Evolutionary conservation across 1,140 invertebrate species (phyloP), one percentile per base, ranked within the genome.

Genomic region (Ephestia elutella): DNA sequence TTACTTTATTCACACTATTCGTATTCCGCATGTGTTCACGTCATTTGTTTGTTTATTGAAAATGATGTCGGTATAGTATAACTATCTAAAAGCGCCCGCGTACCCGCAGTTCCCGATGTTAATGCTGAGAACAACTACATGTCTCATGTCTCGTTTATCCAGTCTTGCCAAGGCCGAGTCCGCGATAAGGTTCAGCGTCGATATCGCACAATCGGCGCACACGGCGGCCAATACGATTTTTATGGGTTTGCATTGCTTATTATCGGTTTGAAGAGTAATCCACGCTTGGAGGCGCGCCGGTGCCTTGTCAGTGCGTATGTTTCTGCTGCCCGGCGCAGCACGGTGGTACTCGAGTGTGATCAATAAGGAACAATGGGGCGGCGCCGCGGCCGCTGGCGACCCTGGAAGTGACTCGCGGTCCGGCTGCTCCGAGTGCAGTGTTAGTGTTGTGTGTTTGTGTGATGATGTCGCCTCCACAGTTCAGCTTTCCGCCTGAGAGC

Each of bases 401-500:
- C 68, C 58, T 57, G 57, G 54, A 51, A 65, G 54, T 68, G 73
- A 70, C 44, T 57, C 56, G 44, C 57, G 54, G 61, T 56, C 57
- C 59, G 62, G 63, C 58, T 57, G 58, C 55, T 56, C 50, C 48
- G 54, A 25, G 10, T 49, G 54, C 62, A 49, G 56, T 44, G 25
- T 21, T 30, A 49, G 60, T 64, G 60, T 61, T 49, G 57, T 51
- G 60, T 44, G 49, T 44, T 30, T 10, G 18, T 60, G 55, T 56
- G 32, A 62, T 71, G 63, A 84, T 80, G 80, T 74, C 79, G 59
- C 65, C 71, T 57, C 62, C 68, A 17, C 62, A 49, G 64, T 87
- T 84, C 66, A 80, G 71, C 62, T 87, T 87, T 60, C 85, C 85
- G 30, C 85, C 85, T 62, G 80, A 85, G 70, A 86, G 78, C 57